Percentiles rank a stretch among this genome's conserved stretches.
phyloP scores from a whole-genome alignment of 1,140 invertebrate genomes.

The Orchestia grillus region DNA sequence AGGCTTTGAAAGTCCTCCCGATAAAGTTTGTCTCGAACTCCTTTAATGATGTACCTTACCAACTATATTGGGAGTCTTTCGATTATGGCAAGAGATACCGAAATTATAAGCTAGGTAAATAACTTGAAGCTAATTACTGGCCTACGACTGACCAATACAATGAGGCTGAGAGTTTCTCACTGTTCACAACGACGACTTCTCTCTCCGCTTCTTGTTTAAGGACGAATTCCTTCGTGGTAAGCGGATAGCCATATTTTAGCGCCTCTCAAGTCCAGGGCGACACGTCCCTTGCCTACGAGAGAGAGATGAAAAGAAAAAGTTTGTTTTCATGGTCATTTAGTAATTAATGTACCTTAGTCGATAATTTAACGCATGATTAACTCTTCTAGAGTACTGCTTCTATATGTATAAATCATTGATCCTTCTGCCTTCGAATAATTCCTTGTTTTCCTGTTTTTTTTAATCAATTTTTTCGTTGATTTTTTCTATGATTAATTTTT shows the following conservation, averaged over 20 bases:
- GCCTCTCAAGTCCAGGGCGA: background rate
- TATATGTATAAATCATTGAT: background rate
- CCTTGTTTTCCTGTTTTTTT: background rate
- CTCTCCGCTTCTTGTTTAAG: background rate
- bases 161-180: slow-evolving; percentile 49
- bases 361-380: background rate
- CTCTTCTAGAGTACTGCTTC: background rate
- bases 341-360: background rate
- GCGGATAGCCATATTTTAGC: background rate
- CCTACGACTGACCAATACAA: slow-evolving; percentile 29
- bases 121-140: slow-evolving; percentile 51
- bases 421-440: background rate
- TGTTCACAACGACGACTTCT: background rate
- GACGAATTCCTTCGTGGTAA: slow-evolving; percentile 9
- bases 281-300: background rate
- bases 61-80: slow-evolving; percentile 56
- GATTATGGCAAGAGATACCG: slow-evolving; percentile 54
- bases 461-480: background rate
- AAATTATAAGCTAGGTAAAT: slow-evolving; percentile 57
- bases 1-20: slow-evolving; percentile 48
- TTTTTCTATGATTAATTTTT: background rate
- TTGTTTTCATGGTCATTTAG: background rate
- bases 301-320: background rate
- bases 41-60: slow-evolving; percentile 55
- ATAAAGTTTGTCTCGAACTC: slow-evolving; percentile 44